Evolutionary conservation across 2,797 vertebrate genomes (phyloP).

Genomic region (Numenius phaeopus): DNA sequence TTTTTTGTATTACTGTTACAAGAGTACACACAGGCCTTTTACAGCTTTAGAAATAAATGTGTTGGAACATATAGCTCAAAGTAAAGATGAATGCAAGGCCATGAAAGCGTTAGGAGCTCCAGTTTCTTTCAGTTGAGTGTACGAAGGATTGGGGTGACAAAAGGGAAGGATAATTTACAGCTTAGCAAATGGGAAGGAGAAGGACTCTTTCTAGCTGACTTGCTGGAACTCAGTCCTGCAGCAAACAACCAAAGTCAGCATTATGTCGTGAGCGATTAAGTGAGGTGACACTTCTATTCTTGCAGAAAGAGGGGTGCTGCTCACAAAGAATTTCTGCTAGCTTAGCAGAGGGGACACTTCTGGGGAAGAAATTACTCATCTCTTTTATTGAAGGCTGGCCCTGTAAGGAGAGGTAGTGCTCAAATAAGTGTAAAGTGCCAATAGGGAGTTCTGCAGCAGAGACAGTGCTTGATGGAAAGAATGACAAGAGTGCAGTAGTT

Average conservation of each 20-base stretch:
- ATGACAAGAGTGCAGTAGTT: neutral
- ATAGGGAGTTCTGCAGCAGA: neutral
- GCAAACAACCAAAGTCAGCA: slow-evolving; percentile 18
- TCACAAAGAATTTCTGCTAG: neutral
- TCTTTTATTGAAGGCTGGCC: neutral
- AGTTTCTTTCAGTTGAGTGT: neutral
- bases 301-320: neutral
- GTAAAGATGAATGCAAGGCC: slow-evolving; percentile 4
- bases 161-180: slow-evolving; percentile 35
- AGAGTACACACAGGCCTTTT: neutral
- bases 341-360: neutral
- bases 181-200: neutral
- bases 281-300: neutral
- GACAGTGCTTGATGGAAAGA: neutral
- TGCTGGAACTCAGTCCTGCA: slow-evolving; percentile 36
- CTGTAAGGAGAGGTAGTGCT: neutral
- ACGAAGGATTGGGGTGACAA: slow-evolving; percentile 4
- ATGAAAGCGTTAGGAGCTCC: neutral
- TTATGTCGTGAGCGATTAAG: neutral
- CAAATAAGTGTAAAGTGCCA: neutral
- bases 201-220: slow-evolving; percentile 23
- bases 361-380: neutral
- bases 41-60: neutral
- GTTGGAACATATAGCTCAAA: neutral
- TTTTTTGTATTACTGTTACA: neutral